These are phyloP conservation scores for Phacellophora camtschatica DNA, from an alignment of 30 jellyfish, hydroid and myxozoan genomes.

Conservation along the genomic window DNA sequence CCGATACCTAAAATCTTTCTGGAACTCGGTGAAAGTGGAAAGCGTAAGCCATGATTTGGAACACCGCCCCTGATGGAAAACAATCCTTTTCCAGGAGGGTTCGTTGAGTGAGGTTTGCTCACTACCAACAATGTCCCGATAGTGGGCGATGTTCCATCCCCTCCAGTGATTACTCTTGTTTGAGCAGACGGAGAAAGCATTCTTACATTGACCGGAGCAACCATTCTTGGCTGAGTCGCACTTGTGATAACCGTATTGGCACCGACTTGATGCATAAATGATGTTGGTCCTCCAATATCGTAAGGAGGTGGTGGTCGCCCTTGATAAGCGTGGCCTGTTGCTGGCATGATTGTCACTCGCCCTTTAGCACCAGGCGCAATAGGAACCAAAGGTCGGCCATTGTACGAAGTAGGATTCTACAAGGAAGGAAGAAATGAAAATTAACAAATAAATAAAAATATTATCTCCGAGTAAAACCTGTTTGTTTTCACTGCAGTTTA, in stretches of 20 bases:
- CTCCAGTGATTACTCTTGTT: constrained; percentile 29
- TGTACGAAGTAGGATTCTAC: constrained; percentile 52
- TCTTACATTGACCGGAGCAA: constrained; percentile 57
- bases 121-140: constrained; percentile 32
- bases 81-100: constrained; percentile 32
- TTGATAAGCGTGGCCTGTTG: constrained; percentile 23
- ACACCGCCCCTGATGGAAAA: constrained; percentile 43
- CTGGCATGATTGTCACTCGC: constrained; percentile 47
- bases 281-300: constrained; percentile 32
- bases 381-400: constrained; percentile 72
- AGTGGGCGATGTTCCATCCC: constrained; percentile 37
- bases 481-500: too few species aligned
- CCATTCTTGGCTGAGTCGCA: constrained; percentile 64
- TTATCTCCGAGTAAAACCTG: background rate
- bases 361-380: constrained; percentile 72
- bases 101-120: constrained; percentile 31
- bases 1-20: background rate
- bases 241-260: constrained; percentile 44
- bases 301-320: constrained; percentile 59
- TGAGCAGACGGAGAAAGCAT: constrained; percentile 44
- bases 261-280: constrained; percentile 28
- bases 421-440: background rate
- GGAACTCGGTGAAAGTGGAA: constrained; percentile 44
- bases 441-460: background rate
- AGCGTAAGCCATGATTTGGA: constrained; percentile 32